Evolutionary conservation across 2,113 vertebrate species (phyloP), one percentile per base, ranked within the genome.

Genomic region (Ptilorrhoa leucosticta): DNA sequence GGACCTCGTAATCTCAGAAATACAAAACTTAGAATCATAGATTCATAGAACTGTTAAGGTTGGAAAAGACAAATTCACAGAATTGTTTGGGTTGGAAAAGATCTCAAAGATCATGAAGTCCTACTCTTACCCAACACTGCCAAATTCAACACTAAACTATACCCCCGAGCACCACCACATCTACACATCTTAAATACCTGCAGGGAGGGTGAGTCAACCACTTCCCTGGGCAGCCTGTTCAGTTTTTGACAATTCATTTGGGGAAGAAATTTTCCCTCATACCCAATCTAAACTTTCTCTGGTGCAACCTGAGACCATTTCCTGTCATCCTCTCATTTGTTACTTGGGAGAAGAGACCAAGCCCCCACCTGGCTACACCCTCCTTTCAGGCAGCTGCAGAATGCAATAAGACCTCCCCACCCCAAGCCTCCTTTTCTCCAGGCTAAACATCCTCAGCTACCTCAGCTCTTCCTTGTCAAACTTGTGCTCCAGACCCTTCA

Each of bases 351-450:
- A 56, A 31, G 33, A 48, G 39, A 19, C 7, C 35, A 31, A 56
- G 42, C 21, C 13, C 7, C 9, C 17, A 10, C 21, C 35, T 42
- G 9, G 14, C 31, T 56, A 15, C 31, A 57, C 2, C 9, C 6
- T 57, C 50, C 58, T 72, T 50, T 35, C 22, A 57, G 35, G 26
- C 51, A 64, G 4, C 31, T 42, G 20, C 33, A 57, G 50, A 48
- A 10, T 35, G 11, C 5, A 21, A 0, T 56, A 35, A 26, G 16
- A n/a, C 71, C 2, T 13, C 40, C 11, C 3, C 8, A 1, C 40
- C 11, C 3, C 8, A 1, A 31, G 24, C 31, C 21, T 64, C 17
- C 11, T 56, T 33, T 76, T 56, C 39, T 57, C 31, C 15, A 37
- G 42, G 27, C 8, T 57, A 35, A 57, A 50, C 11, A 35, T 42